Percentiles rank a stretch among this genome's conserved stretches.
Conservation (phyloP, 2,888 invertebrate species). For the Rapana venosa region DNA sequence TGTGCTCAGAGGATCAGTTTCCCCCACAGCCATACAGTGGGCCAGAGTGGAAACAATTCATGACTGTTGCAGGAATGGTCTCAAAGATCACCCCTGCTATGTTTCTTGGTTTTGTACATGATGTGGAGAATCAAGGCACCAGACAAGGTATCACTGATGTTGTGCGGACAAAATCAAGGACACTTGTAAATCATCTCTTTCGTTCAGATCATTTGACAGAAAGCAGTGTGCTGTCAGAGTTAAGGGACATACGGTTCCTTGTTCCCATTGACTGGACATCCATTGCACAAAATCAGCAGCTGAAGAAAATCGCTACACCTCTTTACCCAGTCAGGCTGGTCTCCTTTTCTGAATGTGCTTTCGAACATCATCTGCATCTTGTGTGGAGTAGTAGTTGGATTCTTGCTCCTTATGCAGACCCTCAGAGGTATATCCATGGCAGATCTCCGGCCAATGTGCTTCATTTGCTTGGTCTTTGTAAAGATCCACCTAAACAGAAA, state of each 20-base stretch:
- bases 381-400: slow-evolving; percentile 42
- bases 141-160: slow-evolving; percentile 34
- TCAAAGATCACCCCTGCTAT: slow-evolving; percentile 44
- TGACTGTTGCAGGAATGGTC: slow-evolving; percentile 50
- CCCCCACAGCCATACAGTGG: slow-evolving; percentile 49
- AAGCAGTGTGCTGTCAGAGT: slow-evolving; percentile 16
- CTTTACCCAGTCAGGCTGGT: slow-evolving; percentile 28
- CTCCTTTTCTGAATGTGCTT: slow-evolving; percentile 38
- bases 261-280: slow-evolving; percentile 30
- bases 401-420: slow-evolving; percentile 24
- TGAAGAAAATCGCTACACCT: slow-evolving; percentile 17
- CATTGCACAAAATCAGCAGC: neutral
- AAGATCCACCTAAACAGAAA: slow-evolving; percentile 12
- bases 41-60: slow-evolving; percentile 42
- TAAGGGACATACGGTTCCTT: slow-evolving; percentile 48
- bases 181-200: slow-evolving; percentile 46
- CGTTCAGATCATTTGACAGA: neutral
- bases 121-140: slow-evolving; percentile 42
- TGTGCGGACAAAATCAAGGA: slow-evolving; percentile 34
- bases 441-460: neutral
- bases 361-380: slow-evolving; percentile 12
- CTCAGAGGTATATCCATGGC: neutral
- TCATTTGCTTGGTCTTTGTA: slow-evolving; percentile 29
- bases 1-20: slow-evolving; percentile 57
- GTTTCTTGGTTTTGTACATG: slow-evolving; percentile 50